phyloP scores from a whole-genome alignment of 2,888 invertebrate genomes.

The Punctoribates punctum region DNA sequence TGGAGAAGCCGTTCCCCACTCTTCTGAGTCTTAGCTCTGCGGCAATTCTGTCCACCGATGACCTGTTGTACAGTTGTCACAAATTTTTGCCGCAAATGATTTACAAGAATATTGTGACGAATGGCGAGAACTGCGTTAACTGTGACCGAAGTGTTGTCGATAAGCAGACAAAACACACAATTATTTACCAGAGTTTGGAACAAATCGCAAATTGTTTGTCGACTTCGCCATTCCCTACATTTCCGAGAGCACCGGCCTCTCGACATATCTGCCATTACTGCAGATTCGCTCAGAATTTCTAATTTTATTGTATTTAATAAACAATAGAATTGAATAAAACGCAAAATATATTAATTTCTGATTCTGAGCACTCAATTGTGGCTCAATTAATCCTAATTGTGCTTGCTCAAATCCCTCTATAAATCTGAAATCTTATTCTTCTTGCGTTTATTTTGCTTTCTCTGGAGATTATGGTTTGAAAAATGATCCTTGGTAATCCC shows the following conservation, averaged over 20 bases:
- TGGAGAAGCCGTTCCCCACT: not conserved
- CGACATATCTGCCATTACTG: not conserved
- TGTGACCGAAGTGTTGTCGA: not conserved
- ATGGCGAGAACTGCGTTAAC: constrained; percentile 3
- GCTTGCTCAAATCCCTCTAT: too few relatives aligned
- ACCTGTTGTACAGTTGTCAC: constrained; percentile 1
- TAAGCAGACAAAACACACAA: not conserved
- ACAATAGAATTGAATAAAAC: too few relatives aligned
- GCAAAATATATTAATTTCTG: too few relatives aligned
- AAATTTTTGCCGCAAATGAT: not conserved
- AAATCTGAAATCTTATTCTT: too few relatives aligned
- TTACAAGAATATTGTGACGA: not conserved
- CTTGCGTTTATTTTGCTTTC: too few relatives aligned
- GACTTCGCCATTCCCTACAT: constrained; percentile 4
- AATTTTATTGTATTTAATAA: too few relatives aligned
- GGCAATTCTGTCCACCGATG: not conserved
- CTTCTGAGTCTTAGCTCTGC: not conserved
- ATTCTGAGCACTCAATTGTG: too few relatives aligned
- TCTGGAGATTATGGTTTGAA: too few relatives aligned
- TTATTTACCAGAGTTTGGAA: constrained; percentile 8
- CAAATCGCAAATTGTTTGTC: not conserved
- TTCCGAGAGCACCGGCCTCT: not conserved
- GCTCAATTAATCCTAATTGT: too few relatives aligned
- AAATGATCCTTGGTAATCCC: too few relatives aligned
- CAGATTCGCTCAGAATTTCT: too few relatives aligned